Conservation (phyloP, 1,140 invertebrate genomes). For the Bombus breviceps region DNA sequence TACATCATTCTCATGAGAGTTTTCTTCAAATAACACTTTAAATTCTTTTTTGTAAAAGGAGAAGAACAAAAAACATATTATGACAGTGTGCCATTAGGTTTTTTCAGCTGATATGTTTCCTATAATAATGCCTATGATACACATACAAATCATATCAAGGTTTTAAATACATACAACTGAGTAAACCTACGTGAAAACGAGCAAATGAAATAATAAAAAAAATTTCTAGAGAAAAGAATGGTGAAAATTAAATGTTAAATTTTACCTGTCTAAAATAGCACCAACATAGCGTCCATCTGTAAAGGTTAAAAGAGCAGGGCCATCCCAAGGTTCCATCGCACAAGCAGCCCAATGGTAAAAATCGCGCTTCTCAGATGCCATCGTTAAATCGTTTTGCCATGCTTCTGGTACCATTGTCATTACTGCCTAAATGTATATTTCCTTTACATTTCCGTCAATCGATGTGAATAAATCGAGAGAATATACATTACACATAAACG, state of each 20-base stretch:
- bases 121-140: slow-evolving; percentile 17
- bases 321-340: slow-evolving; percentile 99
- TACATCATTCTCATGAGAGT: too few species aligned
- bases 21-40: not conserved
- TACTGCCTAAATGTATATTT: slow-evolving; percentile 87
- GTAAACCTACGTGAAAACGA: slow-evolving; percentile 30
- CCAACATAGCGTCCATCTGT: slow-evolving; percentile 99
- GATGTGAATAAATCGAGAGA: not conserved
- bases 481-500: not conserved
- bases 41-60: not conserved
- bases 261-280: slow-evolving; percentile 90
- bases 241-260: slow-evolving; percentile 49
- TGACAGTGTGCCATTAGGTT: too few species aligned
- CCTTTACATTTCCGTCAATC: not conserved
- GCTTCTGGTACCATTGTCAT: slow-evolving; percentile 99
- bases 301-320: slow-evolving; percentile 97
- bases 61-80: too few species aligned
- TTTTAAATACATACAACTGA: not conserved
- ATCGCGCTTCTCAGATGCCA: slow-evolving; percentile 95
- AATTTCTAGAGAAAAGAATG: not conserved
- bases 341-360: slow-evolving; percentile 99
- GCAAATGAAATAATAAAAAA: not conserved
- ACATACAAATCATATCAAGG: not conserved
- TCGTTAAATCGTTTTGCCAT: slow-evolving; percentile 98
- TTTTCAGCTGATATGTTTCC: too few species aligned